These are phyloP conservation scores for Psammodynastes pulverulentus DNA, from an alignment of 2,113 vertebrate species.

Conservation along the genomic window DNA sequence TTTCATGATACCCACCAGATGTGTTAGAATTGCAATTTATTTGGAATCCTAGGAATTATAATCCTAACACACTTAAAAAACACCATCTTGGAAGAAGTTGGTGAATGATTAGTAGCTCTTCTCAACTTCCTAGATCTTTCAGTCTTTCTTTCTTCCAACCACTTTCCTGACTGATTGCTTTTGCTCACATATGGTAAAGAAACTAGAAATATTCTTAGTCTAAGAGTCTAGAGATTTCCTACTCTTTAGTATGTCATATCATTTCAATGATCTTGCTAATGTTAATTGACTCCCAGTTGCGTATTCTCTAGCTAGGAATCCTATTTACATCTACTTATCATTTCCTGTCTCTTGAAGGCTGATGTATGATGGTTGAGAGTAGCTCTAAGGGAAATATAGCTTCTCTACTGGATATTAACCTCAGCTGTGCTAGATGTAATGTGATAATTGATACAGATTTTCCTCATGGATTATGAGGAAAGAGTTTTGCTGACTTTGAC, in stretches of 20 bases:
- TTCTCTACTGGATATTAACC: background rate
- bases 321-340: background rate
- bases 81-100: background rate
- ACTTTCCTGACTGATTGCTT: background rate
- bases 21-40: background rate
- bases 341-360: background rate
- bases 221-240: background rate
- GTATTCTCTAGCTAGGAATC: background rate
- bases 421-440: background rate
- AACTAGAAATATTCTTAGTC: background rate
- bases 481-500: background rate
- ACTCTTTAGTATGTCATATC: background rate
- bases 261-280: background rate
- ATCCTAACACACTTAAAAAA: background rate
- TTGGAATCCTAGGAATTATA: background rate
- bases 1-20: background rate
- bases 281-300: background rate
- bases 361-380: background rate
- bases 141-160: background rate
- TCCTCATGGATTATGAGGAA: background rate
- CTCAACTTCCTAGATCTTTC: background rate
- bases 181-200: background rate
- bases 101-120: background rate
- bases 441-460: background rate
- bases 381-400: background rate